These are phyloP conservation scores for Meghimatium bilineatum DNA, from an alignment of 2,888 invertebrate genomes.

Conservation along the genomic window DNA sequence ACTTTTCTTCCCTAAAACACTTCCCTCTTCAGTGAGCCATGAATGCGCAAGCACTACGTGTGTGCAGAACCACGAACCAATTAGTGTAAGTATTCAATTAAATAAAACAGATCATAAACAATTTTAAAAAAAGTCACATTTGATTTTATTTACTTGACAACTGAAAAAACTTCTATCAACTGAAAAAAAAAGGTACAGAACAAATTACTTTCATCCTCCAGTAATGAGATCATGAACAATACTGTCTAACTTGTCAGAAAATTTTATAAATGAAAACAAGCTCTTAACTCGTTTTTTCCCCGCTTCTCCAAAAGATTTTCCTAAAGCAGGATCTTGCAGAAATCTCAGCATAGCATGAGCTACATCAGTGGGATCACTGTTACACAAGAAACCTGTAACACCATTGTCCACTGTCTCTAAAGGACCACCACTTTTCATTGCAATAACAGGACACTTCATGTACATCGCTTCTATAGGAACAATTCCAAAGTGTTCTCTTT, in stretches of 20 bases:
- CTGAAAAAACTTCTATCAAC: no score
- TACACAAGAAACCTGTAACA: conserved; percentile 78
- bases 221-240: conserved; percentile 55
- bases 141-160: no score
- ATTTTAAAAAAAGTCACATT: no score
- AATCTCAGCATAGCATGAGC: conserved; percentile 86
- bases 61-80: no score
- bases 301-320: conserved; percentile 84
- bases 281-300: conserved; percentile 86
- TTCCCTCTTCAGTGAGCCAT: no score
- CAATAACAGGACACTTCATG: conserved; percentile 93
- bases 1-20: no score
- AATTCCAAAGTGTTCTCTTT: conserved; percentile 98
- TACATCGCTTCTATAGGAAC: conserved; percentile 99
- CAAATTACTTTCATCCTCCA: conserved; percentile 59
- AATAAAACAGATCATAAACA: no score
- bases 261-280: conserved; percentile 90
- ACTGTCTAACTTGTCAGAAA: conserved; percentile 77
- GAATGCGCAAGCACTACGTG: no score
- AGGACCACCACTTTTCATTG: conserved; percentile 96
- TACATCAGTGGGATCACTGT: conserved; percentile 83
- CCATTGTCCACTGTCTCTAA: conserved; percentile 87
- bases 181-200: no score
- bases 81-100: no score
- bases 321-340: conserved; percentile 82